phyloP scores from a whole-genome alignment of 2,113 vertebrate genomes.

The Sapayoa aenigma region DNA sequence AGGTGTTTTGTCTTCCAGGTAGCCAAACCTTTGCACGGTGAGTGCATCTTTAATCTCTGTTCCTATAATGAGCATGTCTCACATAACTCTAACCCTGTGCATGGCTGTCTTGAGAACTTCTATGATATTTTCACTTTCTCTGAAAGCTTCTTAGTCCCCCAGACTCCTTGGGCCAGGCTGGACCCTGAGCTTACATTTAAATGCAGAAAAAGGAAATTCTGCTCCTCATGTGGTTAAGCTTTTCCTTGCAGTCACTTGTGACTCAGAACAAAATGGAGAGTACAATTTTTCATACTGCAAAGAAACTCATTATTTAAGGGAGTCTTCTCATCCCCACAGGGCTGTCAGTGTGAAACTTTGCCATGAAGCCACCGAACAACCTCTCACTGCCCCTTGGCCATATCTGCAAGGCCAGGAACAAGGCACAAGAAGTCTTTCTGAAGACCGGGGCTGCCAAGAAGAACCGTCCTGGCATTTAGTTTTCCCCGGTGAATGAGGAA shows the following conservation, averaged over 20 bases:
- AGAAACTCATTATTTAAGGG: background rate
- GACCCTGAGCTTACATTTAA: background rate
- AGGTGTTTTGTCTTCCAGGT: background rate
- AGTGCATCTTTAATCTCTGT: background rate
- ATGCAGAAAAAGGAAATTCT: background rate
- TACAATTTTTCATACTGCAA: background rate
- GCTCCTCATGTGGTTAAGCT: background rate
- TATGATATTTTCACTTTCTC: background rate
- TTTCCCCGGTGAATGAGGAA: background rate
- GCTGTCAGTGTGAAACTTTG: background rate
- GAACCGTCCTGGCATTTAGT: background rate
- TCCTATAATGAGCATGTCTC: background rate
- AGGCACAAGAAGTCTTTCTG: background rate
- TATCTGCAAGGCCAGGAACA: background rate
- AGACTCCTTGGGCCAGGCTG: accelerated
- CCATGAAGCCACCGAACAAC: background rate
- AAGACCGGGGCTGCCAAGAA: background rate
- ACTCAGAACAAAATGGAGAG: background rate
- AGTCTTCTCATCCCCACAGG: background rate
- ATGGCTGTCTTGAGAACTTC: background rate
- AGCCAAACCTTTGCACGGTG: background rate
- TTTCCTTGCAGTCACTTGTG: background rate
- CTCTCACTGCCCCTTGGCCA: background rate
- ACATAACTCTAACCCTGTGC: background rate
- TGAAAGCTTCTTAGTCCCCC: background rate